A percentile compares a stretch with the other conserved stretches of the same genome.
Conservation (phyloP, 2,113 vertebrate species). For the Sphaerodactylus townsendi region DNA sequence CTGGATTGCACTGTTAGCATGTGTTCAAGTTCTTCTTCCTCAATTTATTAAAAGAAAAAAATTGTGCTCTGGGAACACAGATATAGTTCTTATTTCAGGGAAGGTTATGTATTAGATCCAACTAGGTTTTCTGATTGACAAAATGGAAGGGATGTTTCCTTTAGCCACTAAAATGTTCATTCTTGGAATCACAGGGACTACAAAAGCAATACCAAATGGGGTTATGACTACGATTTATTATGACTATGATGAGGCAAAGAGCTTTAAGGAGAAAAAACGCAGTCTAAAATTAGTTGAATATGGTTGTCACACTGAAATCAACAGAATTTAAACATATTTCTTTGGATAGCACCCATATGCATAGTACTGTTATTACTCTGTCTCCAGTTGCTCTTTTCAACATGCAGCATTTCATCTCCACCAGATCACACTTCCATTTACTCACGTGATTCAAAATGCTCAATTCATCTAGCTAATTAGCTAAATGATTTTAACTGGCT, state of each 20-base stretch:
- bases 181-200: too few relatives aligned
- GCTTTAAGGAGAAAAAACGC: background rate
- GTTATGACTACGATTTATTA: background rate
- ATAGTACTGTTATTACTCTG: background rate
- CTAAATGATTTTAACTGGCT: background rate
- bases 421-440: background rate
- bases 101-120: background rate
- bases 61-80: background rate
- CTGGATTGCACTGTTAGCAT: too few relatives aligned
- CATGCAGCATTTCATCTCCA: background rate
- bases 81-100: background rate
- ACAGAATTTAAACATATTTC: background rate
- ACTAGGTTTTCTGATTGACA: too few relatives aligned
- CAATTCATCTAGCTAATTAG: background rate
- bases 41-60: background rate
- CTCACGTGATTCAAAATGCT: background rate
- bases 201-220: too few relatives aligned
- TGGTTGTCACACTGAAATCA: background rate
- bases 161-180: too few relatives aligned
- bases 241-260: background rate
- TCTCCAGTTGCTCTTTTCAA: background rate
- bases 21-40: accelerated
- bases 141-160: too few relatives aligned
- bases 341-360: background rate
- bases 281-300: background rate